These are phyloP conservation scores for Ormyrus thymus DNA, from an alignment of 2,888 invertebrate species.

Conservation along the genomic window DNA sequence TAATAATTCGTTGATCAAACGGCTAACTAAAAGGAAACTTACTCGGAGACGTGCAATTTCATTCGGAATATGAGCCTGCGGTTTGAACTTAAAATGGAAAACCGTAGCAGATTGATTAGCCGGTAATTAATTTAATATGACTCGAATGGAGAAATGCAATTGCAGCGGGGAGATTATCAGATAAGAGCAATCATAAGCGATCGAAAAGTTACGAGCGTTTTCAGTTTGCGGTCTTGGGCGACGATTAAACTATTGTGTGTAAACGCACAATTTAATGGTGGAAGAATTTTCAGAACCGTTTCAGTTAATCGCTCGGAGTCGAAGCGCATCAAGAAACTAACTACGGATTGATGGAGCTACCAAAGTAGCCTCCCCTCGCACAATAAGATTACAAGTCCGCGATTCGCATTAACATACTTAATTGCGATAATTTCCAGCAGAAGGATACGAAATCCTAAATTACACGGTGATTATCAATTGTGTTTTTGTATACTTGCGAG, in stretches of 20 bases:
- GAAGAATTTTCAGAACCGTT: conserved; percentile 27
- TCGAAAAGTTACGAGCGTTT: conserved; percentile 31
- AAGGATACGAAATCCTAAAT: neutral
- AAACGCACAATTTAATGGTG: conserved; percentile 36
- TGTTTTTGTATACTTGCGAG: too few species aligned
- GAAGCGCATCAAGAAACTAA: neutral
- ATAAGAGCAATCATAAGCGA: conserved; percentile 38
- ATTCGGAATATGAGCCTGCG: neutral
- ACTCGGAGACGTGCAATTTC: neutral
- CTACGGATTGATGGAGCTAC: conserved; percentile 20
- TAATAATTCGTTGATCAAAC: too few species aligned
- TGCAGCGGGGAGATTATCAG: conserved; percentile 16
- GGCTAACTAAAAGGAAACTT: too few species aligned
- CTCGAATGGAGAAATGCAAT: conserved; percentile 14
- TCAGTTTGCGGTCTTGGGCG: conserved; percentile 8
- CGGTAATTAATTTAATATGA: conserved; percentile 40
- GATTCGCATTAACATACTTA: conserved; percentile 21
- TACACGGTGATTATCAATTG: neutral
- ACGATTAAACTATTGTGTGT: conserved; percentile 46
- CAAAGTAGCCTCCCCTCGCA: neutral
- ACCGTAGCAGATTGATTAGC: conserved; percentile 29
- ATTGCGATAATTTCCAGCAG: conserved; percentile 30
- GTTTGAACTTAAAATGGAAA: conserved; percentile 19
- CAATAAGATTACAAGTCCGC: conserved; percentile 33
- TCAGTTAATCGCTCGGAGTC: conserved; percentile 13